Percentiles rank a stretch among this genome's conserved stretches.
These are phyloP conservation scores for Macrotus californicus DNA, from an alignment of 2,113 vertebrate genomes.

Conservation along the genomic window DNA sequence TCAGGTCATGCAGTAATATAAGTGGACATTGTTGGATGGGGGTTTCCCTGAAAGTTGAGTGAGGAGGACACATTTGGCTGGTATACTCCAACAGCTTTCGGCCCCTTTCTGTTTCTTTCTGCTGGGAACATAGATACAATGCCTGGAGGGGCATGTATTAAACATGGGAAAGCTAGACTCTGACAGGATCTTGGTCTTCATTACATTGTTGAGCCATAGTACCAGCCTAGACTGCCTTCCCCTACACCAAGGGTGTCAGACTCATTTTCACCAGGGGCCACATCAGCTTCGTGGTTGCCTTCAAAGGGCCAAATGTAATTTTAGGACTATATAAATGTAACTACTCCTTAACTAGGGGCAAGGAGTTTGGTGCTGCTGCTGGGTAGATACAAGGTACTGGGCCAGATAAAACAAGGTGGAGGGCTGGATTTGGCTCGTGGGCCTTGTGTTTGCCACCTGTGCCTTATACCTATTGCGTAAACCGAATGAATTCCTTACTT, in stretches of 20 bases:
- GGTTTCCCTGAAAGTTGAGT: not conserved
- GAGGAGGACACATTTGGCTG: not conserved
- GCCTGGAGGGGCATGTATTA: not conserved
- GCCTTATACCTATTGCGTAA: not conserved
- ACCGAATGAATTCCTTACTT: not conserved
- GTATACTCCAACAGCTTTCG: not conserved
- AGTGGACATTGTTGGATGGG: not conserved
- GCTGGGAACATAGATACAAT: not conserved
- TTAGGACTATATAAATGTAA: too few species aligned
- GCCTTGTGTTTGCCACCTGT: too few species aligned
- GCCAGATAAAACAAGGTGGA: too few species aligned
- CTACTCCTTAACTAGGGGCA: too few species aligned
- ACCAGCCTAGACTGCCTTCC: not conserved
- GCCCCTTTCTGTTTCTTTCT: constrained; percentile 6
- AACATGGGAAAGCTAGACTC: not conserved
- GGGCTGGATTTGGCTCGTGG: too few species aligned
- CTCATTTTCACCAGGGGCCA: too few species aligned
- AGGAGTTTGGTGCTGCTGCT: too few species aligned
- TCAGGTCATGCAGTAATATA: not conserved
- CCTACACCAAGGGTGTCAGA: too few species aligned
- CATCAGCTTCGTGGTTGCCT: too few species aligned
- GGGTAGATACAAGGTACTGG: too few species aligned
- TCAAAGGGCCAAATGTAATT: too few species aligned
- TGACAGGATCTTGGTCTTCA: not conserved
- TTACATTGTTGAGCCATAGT: not conserved